A percentile compares a stretch with the other conserved stretches of the same genome.
phyloP scores from a whole-genome alignment of 2,888 invertebrate species.

The Idaea straminata region DNA sequence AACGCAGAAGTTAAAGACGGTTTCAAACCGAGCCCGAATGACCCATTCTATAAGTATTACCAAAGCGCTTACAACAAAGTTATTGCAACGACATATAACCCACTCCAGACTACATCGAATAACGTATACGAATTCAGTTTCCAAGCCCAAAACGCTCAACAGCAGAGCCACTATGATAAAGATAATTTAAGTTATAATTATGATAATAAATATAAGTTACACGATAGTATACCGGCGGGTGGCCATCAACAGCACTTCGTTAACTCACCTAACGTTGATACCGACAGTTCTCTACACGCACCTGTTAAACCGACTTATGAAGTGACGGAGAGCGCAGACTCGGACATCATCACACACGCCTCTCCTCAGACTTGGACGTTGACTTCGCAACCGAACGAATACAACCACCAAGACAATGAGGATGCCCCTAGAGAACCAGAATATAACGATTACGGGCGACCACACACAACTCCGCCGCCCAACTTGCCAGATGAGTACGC shows the following conservation, averaged over 20 bases:
- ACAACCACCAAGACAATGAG: slow-evolving; percentile 48
- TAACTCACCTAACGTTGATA: slow-evolving; percentile 45
- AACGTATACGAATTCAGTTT: slow-evolving; percentile 54
- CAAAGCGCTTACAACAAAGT: slow-evolving; percentile 58
- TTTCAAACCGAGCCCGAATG: slow-evolving; percentile 73
- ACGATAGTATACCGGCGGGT: slow-evolving; percentile 60
- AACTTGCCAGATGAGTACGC: slow-evolving; percentile 65
- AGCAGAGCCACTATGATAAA: slow-evolving; percentile 54
- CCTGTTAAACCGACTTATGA: slow-evolving; percentile 63
- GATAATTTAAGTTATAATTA: slow-evolving; percentile 47
- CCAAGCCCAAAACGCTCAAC: slow-evolving; percentile 56
- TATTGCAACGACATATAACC: slow-evolving; percentile 65
- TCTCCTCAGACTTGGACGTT: slow-evolving; percentile 60
- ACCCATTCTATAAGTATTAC: slow-evolving; percentile 62
- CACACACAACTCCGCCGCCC: slow-evolving; percentile 50
- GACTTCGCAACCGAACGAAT: slow-evolving; percentile 52
- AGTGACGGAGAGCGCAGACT: slow-evolving; percentile 66
- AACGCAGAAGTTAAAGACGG: slow-evolving; percentile 53
- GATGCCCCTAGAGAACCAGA: slow-evolving; percentile 50
- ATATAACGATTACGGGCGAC: slow-evolving; percentile 45
- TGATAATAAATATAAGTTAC: slow-evolving; percentile 57
- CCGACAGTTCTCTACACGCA: slow-evolving; percentile 38
- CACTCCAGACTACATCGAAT: slow-evolving; percentile 54
- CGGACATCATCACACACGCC: slow-evolving; percentile 56
- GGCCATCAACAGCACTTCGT: slow-evolving; percentile 61